These are phyloP conservation scores for Microcaecilia unicolor DNA, from an alignment of 2,797 vertebrate species.

Conservation along the genomic window DNA sequence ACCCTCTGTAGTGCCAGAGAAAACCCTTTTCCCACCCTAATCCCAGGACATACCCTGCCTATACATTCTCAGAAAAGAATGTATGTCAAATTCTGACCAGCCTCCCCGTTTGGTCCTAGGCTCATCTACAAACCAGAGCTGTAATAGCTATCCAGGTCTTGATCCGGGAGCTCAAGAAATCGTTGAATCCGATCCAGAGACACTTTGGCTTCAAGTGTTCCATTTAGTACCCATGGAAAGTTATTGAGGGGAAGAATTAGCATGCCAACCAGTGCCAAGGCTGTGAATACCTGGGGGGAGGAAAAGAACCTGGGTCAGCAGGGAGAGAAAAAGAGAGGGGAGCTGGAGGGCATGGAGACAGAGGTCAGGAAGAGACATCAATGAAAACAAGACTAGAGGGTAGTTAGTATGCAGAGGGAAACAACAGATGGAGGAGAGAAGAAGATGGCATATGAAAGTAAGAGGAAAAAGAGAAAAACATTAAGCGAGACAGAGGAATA, in stretches of 20 bases:
- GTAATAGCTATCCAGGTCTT: conserved; percentile 74
- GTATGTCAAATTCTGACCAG: too few species aligned
- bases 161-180: conserved; percentile 74
- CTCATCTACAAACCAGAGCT: conserved; percentile 74
- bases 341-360: background rate
- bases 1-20: too few species aligned
- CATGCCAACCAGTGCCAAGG: conserved; percentile 83
- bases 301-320: background rate
- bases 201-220: conserved; percentile 84
- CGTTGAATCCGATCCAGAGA: conserved; percentile 83
- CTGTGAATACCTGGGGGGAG: conserved; percentile 79
- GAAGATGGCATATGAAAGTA: too few species aligned
- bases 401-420: too few species aligned
- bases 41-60: too few species aligned
- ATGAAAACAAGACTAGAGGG: too few species aligned
- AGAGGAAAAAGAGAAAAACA: too few species aligned
- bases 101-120: too few species aligned
- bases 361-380: background rate
- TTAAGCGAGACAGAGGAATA: too few species aligned
- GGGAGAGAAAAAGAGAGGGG: background rate
- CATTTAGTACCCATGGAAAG: conserved; percentile 92
- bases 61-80: too few species aligned
- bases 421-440: too few species aligned
- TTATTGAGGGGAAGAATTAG: conserved; percentile 84
- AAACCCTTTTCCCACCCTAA: too few species aligned